Evolutionary conservation across 2,888 invertebrate species (phyloP).

Genomic region (Cerastoderma edule): DNA sequence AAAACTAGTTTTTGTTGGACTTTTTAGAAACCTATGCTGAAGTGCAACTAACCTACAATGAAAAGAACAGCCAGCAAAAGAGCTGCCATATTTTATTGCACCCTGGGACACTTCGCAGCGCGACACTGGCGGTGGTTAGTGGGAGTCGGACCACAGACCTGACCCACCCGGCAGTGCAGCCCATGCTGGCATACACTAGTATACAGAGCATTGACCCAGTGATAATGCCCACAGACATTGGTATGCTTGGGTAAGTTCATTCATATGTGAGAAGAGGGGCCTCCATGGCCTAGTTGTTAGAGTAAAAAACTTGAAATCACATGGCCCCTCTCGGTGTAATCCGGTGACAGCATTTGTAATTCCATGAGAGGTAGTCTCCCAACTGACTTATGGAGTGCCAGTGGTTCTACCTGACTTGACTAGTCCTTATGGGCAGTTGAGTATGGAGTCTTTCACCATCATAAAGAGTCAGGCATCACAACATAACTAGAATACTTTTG

Average conservation of each 20-base stretch:
- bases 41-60: constrained; percentile 68
- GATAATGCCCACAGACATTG: constrained; percentile 53
- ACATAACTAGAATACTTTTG: no score
- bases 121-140: constrained; percentile 31
- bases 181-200: constrained; percentile 68
- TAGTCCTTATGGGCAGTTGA: no score
- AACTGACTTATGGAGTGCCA: no score
- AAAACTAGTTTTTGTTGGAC: no score
- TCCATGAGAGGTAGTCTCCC: no score
- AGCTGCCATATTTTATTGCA: constrained; percentile 37
- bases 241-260: constrained; percentile 57
- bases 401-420: no score
- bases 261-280: background rate
- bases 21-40: constrained; percentile 63
- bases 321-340: no score
- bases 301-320: no score
- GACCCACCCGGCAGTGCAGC: constrained; percentile 54
- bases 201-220: constrained; percentile 71
- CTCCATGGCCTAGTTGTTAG: no score
- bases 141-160: constrained; percentile 38
- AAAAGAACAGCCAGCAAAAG: constrained; percentile 25
- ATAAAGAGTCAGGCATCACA: no score
- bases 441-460: no score
- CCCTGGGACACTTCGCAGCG: constrained; percentile 40
- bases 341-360: no score